Base-by-base conservation (phyloP, 2,888 invertebrate genomes). In the Fragum sueziense region DNA sequence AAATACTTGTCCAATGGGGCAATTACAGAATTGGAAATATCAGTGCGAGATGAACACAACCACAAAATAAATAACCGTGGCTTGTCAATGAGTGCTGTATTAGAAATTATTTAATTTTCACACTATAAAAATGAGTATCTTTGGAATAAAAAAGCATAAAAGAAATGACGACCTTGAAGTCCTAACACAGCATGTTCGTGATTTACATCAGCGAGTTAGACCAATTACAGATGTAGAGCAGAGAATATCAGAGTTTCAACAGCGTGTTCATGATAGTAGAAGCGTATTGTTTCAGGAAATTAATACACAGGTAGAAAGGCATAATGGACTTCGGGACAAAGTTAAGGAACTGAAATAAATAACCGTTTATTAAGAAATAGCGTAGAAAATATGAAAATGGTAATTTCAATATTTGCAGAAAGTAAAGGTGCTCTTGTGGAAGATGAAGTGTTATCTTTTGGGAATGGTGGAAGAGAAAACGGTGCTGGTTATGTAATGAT, bases 1-100 rank as follows among this genome's bases (percentile, higher is more conserved):
- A 76, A 80, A 65, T 37, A 33, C 47, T 70, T 79, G 51, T 29
- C 71, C 31, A 29, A 65, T 41, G 75, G 62, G 17, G 65, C 29
- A 54, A 61, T 79, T 27, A 41, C 79, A 79, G 79, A 79, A 76
- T 70, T 72, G 20, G 41, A 62, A 54, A 51, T 79, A 76, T 31
- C 27, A 6, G 37, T 70, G n/a, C 37, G 70, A 47, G 73, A 79
- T 79, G 54, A 79, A 59, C 62, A 79, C 31, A 41, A 31, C 33
- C n/a, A 70, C 1, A 70, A 70, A 62, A 78, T 78, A 37, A 34
- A 70, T 61, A 73, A 80, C 29, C 25, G 76, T 76, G 74, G 74
- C 9, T 73, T 73, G 52, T 68, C 75, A 33, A 76, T 80, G 37
- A 76, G 54, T 80, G 41, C 59, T 80, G 79, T 80, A 51, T 73